Evolutionary conservation across 1,140 invertebrate species (phyloP), one percentile per base, ranked within the genome.

Genomic region (Drosophila baimaii): DNA sequence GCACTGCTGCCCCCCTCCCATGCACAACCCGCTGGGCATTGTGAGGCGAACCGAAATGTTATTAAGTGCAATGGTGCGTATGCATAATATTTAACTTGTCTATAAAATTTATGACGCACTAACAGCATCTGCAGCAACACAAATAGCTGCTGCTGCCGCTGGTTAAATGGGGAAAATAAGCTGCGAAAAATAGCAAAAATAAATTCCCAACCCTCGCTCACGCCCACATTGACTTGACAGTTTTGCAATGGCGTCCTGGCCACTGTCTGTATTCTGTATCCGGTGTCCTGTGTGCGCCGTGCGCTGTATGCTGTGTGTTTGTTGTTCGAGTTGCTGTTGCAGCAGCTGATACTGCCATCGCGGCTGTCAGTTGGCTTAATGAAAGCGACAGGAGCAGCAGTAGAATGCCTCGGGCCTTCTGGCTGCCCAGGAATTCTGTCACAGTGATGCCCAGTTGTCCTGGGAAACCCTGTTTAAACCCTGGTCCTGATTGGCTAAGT

Each of bases 11-110:
- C 6, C n/a, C 51, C 23, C 37, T 5, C 25, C 19, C 17, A n/a
- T n/a, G n/a, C n/a, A 29, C 25, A 2, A 7, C 29, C 44, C 27
- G 33, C 27, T 68, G 65, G 37, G 37, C 39, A 55, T 47, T 71
- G 75, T 65, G 51, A 56, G 69, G 59, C 68, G 46, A 47, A 52
- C 63, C 57, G 41, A 51, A 77, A 77, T 57, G 77, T 85, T 78
- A 78, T 85, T 85, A 88, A 68, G 77, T 77, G 79, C 83, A 88
- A 79, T 83, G 84, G 68, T 80, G 83, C 84, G 80, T 83, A 88
- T 88, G 62, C 64, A 75, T 75, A 81, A 89, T 89, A 84, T 84
- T 81, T 79, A 71, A 74, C 61, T 80, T 86, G 79, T 82, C 51
- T 82, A 63, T 66, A 43, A 63, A 77, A 77, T 77, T 68, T 71